Percentiles rank a stretch among this genome's conserved stretches.
These are phyloP conservation scores for Anser cygnoides DNA, from an alignment of 2,113 vertebrate genomes.

Conservation along the genomic window DNA sequence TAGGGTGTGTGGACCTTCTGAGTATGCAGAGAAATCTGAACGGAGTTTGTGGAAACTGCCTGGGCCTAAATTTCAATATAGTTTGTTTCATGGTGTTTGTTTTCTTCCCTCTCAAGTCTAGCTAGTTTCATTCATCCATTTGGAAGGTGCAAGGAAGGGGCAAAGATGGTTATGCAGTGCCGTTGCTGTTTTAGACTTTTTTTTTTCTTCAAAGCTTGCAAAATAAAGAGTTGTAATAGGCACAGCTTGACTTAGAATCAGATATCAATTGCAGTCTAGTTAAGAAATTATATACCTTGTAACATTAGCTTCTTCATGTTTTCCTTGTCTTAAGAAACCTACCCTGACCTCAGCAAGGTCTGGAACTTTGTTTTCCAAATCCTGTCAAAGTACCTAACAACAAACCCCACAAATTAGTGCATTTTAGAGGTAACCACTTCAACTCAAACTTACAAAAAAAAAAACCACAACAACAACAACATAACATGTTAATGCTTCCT, in stretches of 20 bases:
- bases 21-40: not conserved
- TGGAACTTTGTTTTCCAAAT: not conserved
- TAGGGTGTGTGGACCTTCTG: not conserved
- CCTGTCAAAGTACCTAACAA: not conserved
- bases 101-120: not conserved
- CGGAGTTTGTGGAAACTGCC: not conserved
- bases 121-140: not conserved
- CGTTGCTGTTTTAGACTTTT: not conserved
- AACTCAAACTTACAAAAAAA: not conserved
- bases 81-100: not conserved
- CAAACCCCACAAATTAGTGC: not conserved
- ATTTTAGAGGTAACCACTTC: not conserved
- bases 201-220: not conserved
- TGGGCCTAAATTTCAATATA: not conserved
- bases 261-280: not conserved
- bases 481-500: not conserved
- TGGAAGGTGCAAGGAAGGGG: not conserved
- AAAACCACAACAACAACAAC: too few species aligned
- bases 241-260: not conserved
- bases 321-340: not conserved
- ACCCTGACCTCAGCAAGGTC: not conserved
- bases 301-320: not conserved
- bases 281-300: not conserved
- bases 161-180: not conserved
- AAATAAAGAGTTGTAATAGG: not conserved